A percentile compares a stretch with the other conserved stretches of the same genome.
phyloP scores from a whole-genome alignment of 2,797 vertebrate species.

The Acrossocheilus wenchowensis region DNA sequence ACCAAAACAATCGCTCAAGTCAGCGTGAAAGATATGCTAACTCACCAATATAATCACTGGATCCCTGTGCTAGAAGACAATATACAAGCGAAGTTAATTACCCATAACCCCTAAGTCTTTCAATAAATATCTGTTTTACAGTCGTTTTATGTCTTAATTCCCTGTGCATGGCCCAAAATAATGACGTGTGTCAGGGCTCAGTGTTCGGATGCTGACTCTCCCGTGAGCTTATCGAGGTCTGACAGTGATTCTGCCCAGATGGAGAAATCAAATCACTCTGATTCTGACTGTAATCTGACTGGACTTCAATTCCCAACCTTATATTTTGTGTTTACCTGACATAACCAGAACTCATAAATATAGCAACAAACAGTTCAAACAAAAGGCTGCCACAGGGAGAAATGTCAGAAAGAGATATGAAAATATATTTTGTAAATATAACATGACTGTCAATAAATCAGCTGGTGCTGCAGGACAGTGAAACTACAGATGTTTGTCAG shows the following conservation, averaged over 20 bases:
- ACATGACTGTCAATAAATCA: neutral
- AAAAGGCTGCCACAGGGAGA: neutral
- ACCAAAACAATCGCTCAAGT: neutral
- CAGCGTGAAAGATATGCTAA: neutral
- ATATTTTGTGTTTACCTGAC: neutral
- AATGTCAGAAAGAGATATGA: neutral
- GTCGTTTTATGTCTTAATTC: constrained; percentile 71
- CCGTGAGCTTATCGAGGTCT: constrained; percentile 7
- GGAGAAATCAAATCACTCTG: constrained; percentile 4
- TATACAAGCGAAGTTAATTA: neutral
- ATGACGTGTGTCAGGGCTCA: constrained; percentile 39
- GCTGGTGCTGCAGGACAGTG: neutral
- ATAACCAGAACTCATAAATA: neutral
- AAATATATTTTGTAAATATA: neutral
- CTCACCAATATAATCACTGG: neutral
- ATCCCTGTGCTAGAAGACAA: neutral
- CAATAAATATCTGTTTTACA: constrained; percentile 60
- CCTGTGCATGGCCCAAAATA: constrained; percentile 67
- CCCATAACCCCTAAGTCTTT: neutral
- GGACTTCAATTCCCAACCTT: neutral
- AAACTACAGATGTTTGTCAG: neutral
- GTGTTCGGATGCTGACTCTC: constrained; percentile 31
- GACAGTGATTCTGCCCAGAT: constrained; percentile 36
- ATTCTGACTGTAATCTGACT: neutral
- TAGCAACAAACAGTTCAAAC: neutral